Evolutionary conservation across 2,797 vertebrate species (phyloP).

Genomic region (Pangasius djambal): DNA sequence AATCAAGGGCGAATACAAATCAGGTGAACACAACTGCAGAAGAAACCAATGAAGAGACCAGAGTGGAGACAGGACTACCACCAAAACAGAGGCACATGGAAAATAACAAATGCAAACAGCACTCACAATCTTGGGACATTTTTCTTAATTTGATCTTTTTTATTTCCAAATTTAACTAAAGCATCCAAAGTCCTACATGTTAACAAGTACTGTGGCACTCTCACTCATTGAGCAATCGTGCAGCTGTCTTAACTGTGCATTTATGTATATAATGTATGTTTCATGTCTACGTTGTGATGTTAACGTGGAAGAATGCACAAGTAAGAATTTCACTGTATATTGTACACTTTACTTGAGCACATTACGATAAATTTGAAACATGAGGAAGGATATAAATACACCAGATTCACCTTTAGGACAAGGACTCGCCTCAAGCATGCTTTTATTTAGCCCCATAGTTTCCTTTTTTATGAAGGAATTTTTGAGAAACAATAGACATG

Average conservation of each 20-base stretch:
- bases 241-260: neutral
- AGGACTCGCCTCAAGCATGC: neutral
- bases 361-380: neutral
- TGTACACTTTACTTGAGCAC: neutral
- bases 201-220: no score
- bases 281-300: neutral
- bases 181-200: no score
- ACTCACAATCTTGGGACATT: no score
- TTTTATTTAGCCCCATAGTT: neutral
- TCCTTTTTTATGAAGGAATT: neutral
- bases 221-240: neutral
- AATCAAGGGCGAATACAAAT: neutral
- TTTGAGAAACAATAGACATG: conserved; percentile 6
- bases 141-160: no score
- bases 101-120: neutral
- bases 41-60: neutral
- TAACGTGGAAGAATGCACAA: neutral
- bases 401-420: neutral
- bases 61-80: no score
- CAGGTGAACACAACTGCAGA: neutral
- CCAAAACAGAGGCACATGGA: neutral
- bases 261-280: neutral
- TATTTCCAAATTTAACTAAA: no score
- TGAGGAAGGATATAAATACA: conserved; percentile 2
- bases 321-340: neutral